Percentiles rank a stretch among this genome's conserved stretches.
phyloP scores from a whole-genome alignment of 2,113 vertebrate genomes.

The Periophthalmus modestus region DNA sequence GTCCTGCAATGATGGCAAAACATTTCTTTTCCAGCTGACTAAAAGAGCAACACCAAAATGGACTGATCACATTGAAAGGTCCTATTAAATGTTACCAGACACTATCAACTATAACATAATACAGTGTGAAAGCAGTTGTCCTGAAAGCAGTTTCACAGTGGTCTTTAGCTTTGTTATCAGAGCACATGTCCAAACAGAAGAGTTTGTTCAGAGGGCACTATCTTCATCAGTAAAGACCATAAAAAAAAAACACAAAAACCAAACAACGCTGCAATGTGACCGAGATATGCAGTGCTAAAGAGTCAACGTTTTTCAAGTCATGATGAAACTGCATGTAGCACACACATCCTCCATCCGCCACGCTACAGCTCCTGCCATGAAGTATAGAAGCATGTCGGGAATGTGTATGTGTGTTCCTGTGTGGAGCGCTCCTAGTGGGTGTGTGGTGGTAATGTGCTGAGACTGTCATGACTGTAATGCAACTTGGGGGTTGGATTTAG shows the following conservation, averaged over 20 bases:
- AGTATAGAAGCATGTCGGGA: constrained; percentile 8
- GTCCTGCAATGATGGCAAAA: too few relatives aligned
- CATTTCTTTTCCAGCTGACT: neutral
- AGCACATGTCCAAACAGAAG: neutral
- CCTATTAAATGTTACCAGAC: neutral
- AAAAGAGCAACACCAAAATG: neutral
- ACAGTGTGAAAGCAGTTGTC: constrained; percentile 27
- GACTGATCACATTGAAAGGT: neutral
- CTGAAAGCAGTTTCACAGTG: constrained; percentile 15
- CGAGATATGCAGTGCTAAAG: constrained; percentile 39
- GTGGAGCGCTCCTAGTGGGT: constrained; percentile 49
- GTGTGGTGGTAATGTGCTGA: constrained; percentile 13
- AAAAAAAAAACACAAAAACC: constrained; percentile 41
- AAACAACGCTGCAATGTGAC: constrained; percentile 21
- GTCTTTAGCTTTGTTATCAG: neutral
- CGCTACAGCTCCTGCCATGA: constrained; percentile 53
- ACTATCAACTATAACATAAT: neutral
- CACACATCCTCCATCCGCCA: constrained; percentile 56
- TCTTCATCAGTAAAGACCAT: constrained; percentile 7
- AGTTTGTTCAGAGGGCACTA: constrained; percentile 2
- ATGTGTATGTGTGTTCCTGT: neutral
- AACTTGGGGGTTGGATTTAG: neutral
- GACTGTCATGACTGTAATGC: neutral
- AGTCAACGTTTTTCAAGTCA: constrained; percentile 26
- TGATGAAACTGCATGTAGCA: constrained; percentile 36